Percentiles rank a stretch among this genome's conserved stretches.
Evolutionary conservation across 2,797 vertebrate genomes (phyloP).

Genomic region (Thaleichthys pacificus): DNA sequence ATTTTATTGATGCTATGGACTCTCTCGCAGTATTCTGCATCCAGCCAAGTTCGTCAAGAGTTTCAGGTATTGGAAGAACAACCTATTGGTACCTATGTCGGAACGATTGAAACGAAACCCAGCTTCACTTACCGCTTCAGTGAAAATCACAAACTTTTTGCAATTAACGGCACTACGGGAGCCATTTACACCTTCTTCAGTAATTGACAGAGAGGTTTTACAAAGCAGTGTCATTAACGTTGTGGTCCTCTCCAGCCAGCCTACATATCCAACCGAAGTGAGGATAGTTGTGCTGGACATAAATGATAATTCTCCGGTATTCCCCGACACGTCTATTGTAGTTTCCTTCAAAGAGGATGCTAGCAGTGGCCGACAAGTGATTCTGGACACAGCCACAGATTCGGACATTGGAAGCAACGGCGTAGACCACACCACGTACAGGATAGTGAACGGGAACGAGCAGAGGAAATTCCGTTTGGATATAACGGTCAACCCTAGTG

Average conservation of each 20-base stretch:
- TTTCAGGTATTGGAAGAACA: slow-evolving; percentile 95
- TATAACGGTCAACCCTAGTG: slow-evolving; percentile 96
- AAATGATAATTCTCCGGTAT: slow-evolving; percentile 94
- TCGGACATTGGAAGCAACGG: slow-evolving; percentile 93
- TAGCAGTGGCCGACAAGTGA: slow-evolving; percentile 92
- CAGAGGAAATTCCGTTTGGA: slow-evolving; percentile 91
- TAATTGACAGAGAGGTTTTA: slow-evolving; percentile 91
- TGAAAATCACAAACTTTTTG: slow-evolving; percentile 91
- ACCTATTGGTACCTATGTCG: slow-evolving; percentile 90
- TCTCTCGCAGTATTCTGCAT: slow-evolving; percentile 69
- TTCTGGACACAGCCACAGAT: slow-evolving; percentile 95
- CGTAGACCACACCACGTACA: slow-evolving; percentile 93
- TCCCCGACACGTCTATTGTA: slow-evolving; percentile 90
- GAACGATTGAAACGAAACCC: slow-evolving; percentile 88
- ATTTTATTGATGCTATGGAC: slow-evolving; percentile 76
- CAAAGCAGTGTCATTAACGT: slow-evolving; percentile 91
- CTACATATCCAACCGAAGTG: slow-evolving; percentile 96
- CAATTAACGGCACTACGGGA: slow-evolving; percentile 89
- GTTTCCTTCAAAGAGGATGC: slow-evolving; percentile 98
- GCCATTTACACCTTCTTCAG: slow-evolving; percentile 87
- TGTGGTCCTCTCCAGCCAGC: slow-evolving; percentile 96
- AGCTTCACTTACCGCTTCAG: slow-evolving; percentile 96
- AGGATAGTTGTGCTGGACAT: slow-evolving; percentile 92
- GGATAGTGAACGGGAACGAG: slow-evolving; percentile 91
- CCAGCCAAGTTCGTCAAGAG: slow-evolving; percentile 91